A percentile compares a stretch with the other conserved stretches of the same genome.
phyloP scores from a whole-genome alignment of 2,113 vertebrate genomes.

The Sprattus sprattus region DNA sequence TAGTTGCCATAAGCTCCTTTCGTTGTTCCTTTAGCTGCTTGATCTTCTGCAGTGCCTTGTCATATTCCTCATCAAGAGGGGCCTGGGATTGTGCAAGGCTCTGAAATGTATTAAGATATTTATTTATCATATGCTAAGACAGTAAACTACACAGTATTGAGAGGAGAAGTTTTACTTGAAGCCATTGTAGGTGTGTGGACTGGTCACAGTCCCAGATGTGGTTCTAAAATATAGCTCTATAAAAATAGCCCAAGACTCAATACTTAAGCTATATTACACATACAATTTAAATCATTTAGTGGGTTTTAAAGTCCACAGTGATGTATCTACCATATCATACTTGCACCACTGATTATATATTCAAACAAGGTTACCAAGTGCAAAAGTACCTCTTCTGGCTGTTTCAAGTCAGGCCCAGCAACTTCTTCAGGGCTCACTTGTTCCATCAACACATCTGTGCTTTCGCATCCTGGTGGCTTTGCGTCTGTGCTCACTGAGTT shows the following conservation, averaged over 20 bases:
- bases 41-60: slow-evolving; percentile 62
- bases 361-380: no score
- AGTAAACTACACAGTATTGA: neutral
- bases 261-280: no score
- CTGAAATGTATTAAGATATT: neutral
- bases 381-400: neutral
- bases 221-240: no score
- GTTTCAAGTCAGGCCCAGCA: neutral
- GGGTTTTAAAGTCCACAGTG: no score
- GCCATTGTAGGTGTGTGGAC: no score
- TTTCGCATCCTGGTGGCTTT: neutral
- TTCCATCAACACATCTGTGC: neutral
- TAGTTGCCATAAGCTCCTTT: slow-evolving; percentile 35
- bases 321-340: neutral
- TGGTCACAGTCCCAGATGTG: no score
- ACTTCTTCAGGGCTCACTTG: neutral
- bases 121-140: neutral
- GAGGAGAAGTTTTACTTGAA: no score
- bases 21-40: slow-evolving; percentile 56
- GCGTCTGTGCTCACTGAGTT: neutral
- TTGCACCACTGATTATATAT: no score
- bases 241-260: no score
- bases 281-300: no score
- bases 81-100: slow-evolving; percentile 36
- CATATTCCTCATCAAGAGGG: slow-evolving; percentile 50